phyloP scores from a whole-genome alignment of 2,797 vertebrate genomes.

The Antennarius maculatus region DNA sequence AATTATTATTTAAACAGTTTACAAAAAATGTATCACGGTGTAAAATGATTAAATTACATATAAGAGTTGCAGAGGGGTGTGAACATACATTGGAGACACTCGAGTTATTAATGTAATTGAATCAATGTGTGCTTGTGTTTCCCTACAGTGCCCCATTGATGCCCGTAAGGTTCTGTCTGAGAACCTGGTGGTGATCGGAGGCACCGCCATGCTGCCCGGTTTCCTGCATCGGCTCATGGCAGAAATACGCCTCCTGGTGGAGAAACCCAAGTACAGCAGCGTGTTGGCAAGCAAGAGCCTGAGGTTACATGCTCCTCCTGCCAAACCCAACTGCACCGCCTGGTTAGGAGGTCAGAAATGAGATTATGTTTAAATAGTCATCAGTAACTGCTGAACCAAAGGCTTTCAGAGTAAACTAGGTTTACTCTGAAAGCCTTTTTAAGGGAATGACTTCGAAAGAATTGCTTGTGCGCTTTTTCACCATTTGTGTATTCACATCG shows the following conservation, averaged over 20 bases:
- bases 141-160: constrained; percentile 92
- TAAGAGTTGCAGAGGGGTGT: neutral
- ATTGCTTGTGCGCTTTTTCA: too few species aligned
- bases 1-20: neutral
- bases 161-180: constrained; percentile 95
- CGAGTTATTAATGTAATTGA: neutral
- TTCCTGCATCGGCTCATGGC: constrained; percentile 94
- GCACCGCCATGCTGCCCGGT: constrained; percentile 94
- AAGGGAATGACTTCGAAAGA: neutral
- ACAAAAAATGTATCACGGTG: neutral
- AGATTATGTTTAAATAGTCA: constrained; percentile 7
- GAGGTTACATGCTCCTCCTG: constrained; percentile 91
- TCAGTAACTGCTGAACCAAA: neutral
- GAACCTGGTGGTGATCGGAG: constrained; percentile 95
- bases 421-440: neutral
- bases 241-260: constrained; percentile 92
- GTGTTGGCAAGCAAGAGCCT: constrained; percentile 91
- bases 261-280: constrained; percentile 92
- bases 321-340: constrained; percentile 96
- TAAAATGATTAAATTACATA: neutral
- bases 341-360: constrained; percentile 94
- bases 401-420: neutral
- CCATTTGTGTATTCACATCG: neutral
- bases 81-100: neutral
- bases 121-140: neutral